phyloP scores from a whole-genome alignment of 53 echinoderm and acorn worm species.

The Patiria pectinifera region DNA sequence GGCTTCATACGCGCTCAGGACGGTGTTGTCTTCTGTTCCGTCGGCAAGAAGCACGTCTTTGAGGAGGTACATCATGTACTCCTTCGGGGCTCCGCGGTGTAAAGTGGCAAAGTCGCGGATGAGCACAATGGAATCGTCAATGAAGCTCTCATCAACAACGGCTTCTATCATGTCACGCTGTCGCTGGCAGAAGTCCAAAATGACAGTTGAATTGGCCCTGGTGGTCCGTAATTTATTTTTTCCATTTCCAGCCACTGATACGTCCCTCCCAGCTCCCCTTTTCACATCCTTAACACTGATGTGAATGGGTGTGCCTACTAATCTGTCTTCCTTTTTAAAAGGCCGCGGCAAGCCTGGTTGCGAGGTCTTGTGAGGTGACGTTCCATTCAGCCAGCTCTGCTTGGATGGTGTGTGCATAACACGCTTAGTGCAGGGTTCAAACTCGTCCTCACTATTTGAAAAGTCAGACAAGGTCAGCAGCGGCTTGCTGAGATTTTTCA shows the following conservation, averaged over 20 bases:
- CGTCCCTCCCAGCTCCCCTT: neutral
- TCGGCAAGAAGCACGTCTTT: slow-evolving; percentile 53
- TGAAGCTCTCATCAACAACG: slow-evolving; percentile 50
- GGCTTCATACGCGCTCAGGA: slow-evolving; percentile 41
- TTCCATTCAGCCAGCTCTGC: neutral
- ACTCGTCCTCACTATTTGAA: slow-evolving; percentile 39
- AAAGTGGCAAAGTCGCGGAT: slow-evolving; percentile 66
- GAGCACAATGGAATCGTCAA: slow-evolving; percentile 55
- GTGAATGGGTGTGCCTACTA: slow-evolving; percentile 29
- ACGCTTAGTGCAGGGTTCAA: neutral
- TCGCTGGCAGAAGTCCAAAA: slow-evolving; percentile 6
- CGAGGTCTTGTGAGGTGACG: neutral
- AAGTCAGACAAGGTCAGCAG: slow-evolving; percentile 24
- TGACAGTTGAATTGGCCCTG: neutral
- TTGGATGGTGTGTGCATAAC: slow-evolving; percentile 12
- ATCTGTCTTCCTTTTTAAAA: slow-evolving; percentile 1
- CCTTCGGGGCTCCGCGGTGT: slow-evolving; percentile 46
- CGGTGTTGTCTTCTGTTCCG: neutral
- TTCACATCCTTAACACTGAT: neutral
- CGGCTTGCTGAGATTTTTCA: neutral
- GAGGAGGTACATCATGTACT: slow-evolving; percentile 61
- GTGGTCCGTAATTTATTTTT: neutral
- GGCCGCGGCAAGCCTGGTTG: neutral
- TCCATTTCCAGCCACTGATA: neutral
- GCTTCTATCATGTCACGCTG: slow-evolving; percentile 36